Evolutionary conservation across 2,113 vertebrate genomes (phyloP), one percentile per base, ranked within the genome.

Genomic region (Sorex fumeus): DNA sequence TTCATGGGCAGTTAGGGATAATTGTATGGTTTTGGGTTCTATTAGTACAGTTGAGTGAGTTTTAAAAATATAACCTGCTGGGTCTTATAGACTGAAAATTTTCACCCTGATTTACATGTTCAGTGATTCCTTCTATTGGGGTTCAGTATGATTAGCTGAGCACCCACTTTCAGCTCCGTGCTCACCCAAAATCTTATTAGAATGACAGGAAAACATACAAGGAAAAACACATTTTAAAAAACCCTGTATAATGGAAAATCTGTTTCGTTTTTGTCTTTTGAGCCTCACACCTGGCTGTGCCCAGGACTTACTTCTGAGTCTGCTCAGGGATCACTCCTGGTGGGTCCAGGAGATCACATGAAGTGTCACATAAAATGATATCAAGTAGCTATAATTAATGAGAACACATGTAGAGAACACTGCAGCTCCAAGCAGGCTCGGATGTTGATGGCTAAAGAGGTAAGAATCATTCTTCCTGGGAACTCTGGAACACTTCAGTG

Each of bases 1-100:
- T 72, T 81, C 40, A 71, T 27, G 32, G 27, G 21, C 67, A 76
- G 67, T 92, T 93, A 47, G 18, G 69, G 8, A 85, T 60, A 91
- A 93, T 93, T 85, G 23, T 60, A 81, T 71, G 64, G 28, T 81
- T 90, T 87, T n/a, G 43, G 64, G 18, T 45, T 67, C 34, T 72
- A 9, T 85, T 77, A 84, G 32, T 88, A 71, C 45, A 43, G 74
- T 88, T 92, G 28, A 78, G 74, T 62, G 40, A 4, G 34, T 78
- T 88, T 88, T n/a, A 66, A 91, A 93, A 76, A 45, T 69, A 50
- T 36, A 45, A 71, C 40, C 79, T 62, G 28, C 25, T 72, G 70
- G 25, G 40, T 76, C 40, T 19, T 81, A 40, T 28, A 81, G 70
- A 92, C 28, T 32, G 45, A 72, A 84, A 88, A 85, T 19, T 50